Conservation (phyloP, 2,888 invertebrate genomes). For the Thera britannica region DNA sequence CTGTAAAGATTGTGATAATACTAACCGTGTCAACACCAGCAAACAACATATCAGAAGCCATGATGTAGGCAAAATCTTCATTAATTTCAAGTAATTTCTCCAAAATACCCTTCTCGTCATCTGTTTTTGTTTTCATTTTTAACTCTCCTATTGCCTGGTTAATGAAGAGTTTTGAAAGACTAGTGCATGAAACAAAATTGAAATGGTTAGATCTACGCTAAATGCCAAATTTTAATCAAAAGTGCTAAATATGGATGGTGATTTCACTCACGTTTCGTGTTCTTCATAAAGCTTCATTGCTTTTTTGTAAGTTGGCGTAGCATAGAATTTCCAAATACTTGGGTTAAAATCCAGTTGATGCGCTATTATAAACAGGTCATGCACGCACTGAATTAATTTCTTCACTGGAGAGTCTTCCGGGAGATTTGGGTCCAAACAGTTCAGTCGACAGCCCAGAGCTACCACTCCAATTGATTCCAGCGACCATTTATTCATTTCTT, state of each 20-base stretch:
- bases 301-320: slow-evolving; percentile 60
- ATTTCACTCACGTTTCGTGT: slow-evolving; percentile 57
- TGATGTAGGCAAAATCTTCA: slow-evolving; percentile 82
- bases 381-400: slow-evolving; percentile 62
- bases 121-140: slow-evolving; percentile 39
- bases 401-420: slow-evolving; percentile 63
- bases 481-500: slow-evolving; percentile 86
- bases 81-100: slow-evolving; percentile 85
- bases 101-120: slow-evolving; percentile 80
- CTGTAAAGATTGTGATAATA: too few relatives aligned
- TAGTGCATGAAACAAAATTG: slow-evolving; percentile 47
- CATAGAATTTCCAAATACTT: slow-evolving; percentile 58
- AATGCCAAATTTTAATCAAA: too few relatives aligned
- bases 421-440: slow-evolving; percentile 64
- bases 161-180: slow-evolving; percentile 49
- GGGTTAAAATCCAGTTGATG: slow-evolving; percentile 64
- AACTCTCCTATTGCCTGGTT: slow-evolving; percentile 48
- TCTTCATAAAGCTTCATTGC: slow-evolving; percentile 65
- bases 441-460: slow-evolving; percentile 67
- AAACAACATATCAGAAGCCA: slow-evolving; percentile 87
- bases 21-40: slow-evolving; percentile 89
- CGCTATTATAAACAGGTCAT: slow-evolving; percentile 54
- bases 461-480: slow-evolving; percentile 82
- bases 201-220: neutral
- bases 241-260: too few relatives aligned